Percentiles rank a stretch among this genome's conserved stretches.
These are phyloP conservation scores for Eurytoma californica DNA, from an alignment of 2,888 invertebrate species.

Conservation along the genomic window DNA sequence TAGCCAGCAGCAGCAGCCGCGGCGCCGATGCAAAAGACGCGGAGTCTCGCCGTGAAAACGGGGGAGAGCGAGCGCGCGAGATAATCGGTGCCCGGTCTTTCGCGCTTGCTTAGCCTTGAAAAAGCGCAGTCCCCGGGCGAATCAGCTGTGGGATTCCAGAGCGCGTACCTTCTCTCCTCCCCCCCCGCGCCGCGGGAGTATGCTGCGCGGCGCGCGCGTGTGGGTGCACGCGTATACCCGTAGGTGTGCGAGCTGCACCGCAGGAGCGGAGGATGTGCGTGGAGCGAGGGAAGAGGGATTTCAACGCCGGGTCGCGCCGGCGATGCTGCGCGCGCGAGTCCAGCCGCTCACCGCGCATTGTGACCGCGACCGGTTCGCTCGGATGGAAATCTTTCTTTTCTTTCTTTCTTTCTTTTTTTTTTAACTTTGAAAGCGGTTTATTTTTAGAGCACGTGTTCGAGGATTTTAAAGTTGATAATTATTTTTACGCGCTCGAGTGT, in stretches of 20 bases:
- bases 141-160: slow-evolving; percentile 42
- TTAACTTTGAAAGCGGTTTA: too few species aligned
- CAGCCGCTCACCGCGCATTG: too few species aligned
- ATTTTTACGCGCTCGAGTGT: too few species aligned
- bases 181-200: background rate
- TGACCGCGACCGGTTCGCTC: too few species aligned
- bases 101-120: slow-evolving; percentile 28
- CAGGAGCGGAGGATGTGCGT: background rate
- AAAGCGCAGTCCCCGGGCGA: background rate
- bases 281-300: slow-evolving; percentile 58
- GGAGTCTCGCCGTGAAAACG: too few species aligned
- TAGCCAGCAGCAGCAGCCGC: too few species aligned
- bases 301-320: slow-evolving; percentile 62
- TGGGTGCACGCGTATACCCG: too few species aligned
- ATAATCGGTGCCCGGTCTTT: background rate
- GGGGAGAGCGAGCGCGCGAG: background rate
- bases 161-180: slow-evolving; percentile 20
- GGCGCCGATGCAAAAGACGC: too few species aligned
- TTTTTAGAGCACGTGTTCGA: too few species aligned
- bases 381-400: too few species aligned
- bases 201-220: background rate
- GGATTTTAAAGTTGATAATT: too few species aligned
- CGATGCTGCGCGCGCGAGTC: background rate
- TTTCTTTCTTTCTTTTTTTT: too few species aligned
- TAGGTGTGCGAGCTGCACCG: background rate